Conservation (phyloP, 2,888 invertebrate genomes). For the Drosophila pseudotalamancana region DNA sequence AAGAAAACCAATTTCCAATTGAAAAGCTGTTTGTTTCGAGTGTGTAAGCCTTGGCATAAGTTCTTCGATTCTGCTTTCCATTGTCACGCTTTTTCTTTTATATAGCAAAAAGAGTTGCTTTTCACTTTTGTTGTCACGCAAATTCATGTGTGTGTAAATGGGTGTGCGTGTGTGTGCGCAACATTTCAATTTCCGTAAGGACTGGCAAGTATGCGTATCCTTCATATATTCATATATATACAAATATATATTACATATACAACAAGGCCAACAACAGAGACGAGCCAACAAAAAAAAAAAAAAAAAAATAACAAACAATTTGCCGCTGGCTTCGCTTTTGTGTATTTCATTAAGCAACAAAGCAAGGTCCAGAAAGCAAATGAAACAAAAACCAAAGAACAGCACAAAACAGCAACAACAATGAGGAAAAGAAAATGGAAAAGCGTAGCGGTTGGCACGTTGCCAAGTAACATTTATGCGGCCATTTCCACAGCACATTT, state of each 20-base stretch:
- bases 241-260: slow-evolving; percentile 1
- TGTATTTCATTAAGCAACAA: slow-evolving; percentile 54
- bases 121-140: slow-evolving; percentile 62
- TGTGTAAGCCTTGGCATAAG: slow-evolving; percentile 55
- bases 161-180: slow-evolving; percentile 25
- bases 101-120: slow-evolving; percentile 41
- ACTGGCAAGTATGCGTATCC: slow-evolving; percentile 43
- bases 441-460: slow-evolving; percentile 26
- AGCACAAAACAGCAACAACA: not conserved
- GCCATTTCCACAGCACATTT: slow-evolving; percentile 21
- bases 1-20: slow-evolving; percentile 64
- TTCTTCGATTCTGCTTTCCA: slow-evolving; percentile 40
- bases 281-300: slow-evolving; percentile 29
- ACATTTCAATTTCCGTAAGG: slow-evolving; percentile 74
- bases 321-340: slow-evolving; percentile 59
- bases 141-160: slow-evolving; percentile 33
- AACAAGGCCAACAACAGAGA: slow-evolving; percentile 8
- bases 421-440: slow-evolving; percentile 6
- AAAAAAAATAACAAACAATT: slow-evolving; percentile 50
- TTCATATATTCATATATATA: slow-evolving; percentile 10
- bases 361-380: slow-evolving; percentile 36
- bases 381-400: slow-evolving; percentile 12
- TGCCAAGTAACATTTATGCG: slow-evolving; percentile 46
- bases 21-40: slow-evolving; percentile 32
- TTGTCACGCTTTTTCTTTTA: slow-evolving; percentile 57